Evolutionary conservation across 2,888 invertebrate genomes (phyloP), one percentile per base, ranked within the genome.

Genomic region (Drosophila affinis): DNA sequence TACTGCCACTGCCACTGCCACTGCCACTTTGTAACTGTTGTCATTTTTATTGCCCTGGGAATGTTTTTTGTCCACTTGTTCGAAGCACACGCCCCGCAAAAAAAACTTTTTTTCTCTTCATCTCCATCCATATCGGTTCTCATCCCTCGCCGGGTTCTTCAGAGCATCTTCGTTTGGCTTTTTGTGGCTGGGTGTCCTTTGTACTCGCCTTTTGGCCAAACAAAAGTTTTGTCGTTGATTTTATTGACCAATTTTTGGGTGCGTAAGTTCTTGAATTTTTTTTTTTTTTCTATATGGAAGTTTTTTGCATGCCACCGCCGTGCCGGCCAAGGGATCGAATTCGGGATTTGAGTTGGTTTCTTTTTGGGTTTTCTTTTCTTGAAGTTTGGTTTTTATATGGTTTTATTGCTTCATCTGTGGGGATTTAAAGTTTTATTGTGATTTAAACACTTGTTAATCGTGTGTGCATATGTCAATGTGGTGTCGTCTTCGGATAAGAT

Each of bases 371-470:
- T 77, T 75, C 69, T 64, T 82, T 77, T 56, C 68, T 71, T 69
- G 70, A n/a, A 60, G 34, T 72, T 76, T 72, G 67, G 62, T 64
- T 77, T 87, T 82, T 81, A 86, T 88, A 88, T 72, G 87, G 75
- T 54, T 87, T 89, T 85, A 87, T 89, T 63, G 79, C 86, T 85
- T 78, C 72, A 87, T 86, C 86, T 83, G 89, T 70, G 75, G 76
- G 88, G 85, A 86, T 77, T 89, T 87, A 86, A 86, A 89, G 86
- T 86, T 86, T 89, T 86, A 86, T 87, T 86, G 85, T 86, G 89
- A 86, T 87, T 86, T 86, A 86, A 86, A 86, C 85, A 86, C 89
- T 86, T 89, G 89, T 86, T 86, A 86, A 86, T 86, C 88, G 89
- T 74, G 89, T 88, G 77, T 79, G 88, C 78, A 86, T 83, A 87